A percentile compares a stretch with the other conserved stretches of the same genome.
These are phyloP conservation scores for Rynchops niger DNA, from an alignment of 2,113 vertebrate species.

Conservation along the genomic window DNA sequence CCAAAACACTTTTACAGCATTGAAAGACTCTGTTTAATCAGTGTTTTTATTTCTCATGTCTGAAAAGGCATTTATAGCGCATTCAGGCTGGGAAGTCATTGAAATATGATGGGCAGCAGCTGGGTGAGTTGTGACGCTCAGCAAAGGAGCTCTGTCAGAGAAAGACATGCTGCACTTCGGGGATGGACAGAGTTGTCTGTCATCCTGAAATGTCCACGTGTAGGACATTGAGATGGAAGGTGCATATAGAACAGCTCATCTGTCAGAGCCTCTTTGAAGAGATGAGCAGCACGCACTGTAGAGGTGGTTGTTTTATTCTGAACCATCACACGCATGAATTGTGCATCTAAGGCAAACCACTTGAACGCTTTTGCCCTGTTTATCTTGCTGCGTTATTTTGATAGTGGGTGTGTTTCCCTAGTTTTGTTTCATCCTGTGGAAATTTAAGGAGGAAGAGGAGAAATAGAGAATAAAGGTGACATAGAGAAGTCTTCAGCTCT, in stretches of 20 bases:
- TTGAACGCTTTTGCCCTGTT: not conserved
- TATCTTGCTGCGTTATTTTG: not conserved
- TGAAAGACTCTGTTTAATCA: not conserved
- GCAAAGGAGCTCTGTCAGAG: not conserved
- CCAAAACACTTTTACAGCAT: not conserved
- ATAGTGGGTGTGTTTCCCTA: not conserved
- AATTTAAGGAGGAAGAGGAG: not conserved
- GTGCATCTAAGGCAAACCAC: not conserved
- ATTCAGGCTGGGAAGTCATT: not conserved
- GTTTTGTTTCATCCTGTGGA: not conserved
- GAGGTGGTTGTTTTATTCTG: not conserved
- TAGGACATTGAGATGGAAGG: accelerated
- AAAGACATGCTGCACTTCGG: not conserved
- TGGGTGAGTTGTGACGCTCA: not conserved
- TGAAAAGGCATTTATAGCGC: not conserved
- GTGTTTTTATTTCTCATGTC: not conserved
- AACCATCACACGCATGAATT: not conserved
- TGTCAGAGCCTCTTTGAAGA: not conserved
- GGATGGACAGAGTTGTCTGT: not conserved
- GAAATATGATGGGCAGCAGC: not conserved
- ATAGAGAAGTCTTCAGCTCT: not conserved
- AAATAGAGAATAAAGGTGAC: not conserved
- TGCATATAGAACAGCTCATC: not conserved
- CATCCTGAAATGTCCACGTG: not conserved
- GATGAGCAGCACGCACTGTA: not conserved